A percentile compares a stretch with the other conserved stretches of the same genome.
These are phyloP conservation scores for Cladorhizidae sp. DNA, from an alignment of 37 sponge, comb jelly and placozoan genomes.

Conservation along the genomic window DNA sequence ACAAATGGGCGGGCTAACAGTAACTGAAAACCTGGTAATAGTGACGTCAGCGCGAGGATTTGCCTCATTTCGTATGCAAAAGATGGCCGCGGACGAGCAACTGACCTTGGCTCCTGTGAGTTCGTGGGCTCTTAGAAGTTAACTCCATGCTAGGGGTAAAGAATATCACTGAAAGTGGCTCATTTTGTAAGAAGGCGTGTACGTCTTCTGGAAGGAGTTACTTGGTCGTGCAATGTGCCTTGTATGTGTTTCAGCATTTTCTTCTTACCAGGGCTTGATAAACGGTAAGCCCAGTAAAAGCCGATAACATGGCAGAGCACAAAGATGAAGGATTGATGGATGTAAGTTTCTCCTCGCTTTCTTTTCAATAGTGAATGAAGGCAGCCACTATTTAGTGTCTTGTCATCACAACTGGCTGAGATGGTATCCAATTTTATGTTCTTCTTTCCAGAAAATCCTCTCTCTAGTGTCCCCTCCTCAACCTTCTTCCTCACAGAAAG, in stretches of 20 bases:
- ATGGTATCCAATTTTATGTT: neutral
- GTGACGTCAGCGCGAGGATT: too few relatives aligned
- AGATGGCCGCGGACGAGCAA: constrained; percentile 18
- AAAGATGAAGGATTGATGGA: constrained; percentile 50
- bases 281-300: neutral
- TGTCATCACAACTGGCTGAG: neutral
- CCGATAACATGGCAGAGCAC: constrained; percentile 22
- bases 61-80: neutral
- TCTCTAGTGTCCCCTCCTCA: constrained; percentile 75
- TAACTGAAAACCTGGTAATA: too few relatives aligned
- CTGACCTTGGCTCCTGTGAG: neutral
- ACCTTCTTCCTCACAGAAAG: constrained; percentile 26
- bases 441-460: constrained; percentile 67
- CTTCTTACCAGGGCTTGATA: neutral
- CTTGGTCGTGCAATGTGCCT: neutral
- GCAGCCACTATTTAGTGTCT: too few relatives aligned
- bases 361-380: too few relatives aligned
- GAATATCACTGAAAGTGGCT: too few relatives aligned
- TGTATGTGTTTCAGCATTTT: neutral
- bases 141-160: neutral
- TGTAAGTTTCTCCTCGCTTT: constrained; percentile 15
- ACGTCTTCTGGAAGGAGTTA: neutral
- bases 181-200: too few relatives aligned
- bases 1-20: too few relatives aligned
- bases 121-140: neutral